A percentile compares a stretch with the other conserved stretches of the same genome.
Evolutionary conservation across 2,797 vertebrate genomes (phyloP).

Genomic region (Sebastes steindachneri): DNA sequence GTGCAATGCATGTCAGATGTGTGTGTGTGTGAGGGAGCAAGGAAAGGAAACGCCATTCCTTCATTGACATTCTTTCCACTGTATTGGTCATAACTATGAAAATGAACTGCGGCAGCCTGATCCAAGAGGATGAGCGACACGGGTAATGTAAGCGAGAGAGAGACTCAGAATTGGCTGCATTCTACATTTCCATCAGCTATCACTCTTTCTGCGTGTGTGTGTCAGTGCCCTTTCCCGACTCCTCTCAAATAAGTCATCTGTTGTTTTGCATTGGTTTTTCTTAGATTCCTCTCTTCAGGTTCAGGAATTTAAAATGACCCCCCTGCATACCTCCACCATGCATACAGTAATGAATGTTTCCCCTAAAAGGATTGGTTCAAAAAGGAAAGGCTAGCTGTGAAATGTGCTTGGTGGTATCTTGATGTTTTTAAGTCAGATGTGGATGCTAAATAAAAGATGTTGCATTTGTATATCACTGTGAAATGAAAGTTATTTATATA

Average conservation of each 20-base stretch:
- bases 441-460: not conserved
- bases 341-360: slow-evolving; percentile 31
- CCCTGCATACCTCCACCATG: slow-evolving; percentile 33
- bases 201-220: not conserved
- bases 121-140: not conserved
- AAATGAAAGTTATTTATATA: not conserved
- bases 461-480: not conserved
- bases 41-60: not conserved
- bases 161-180: not conserved
- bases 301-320: slow-evolving; percentile 33
- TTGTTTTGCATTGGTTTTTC: slow-evolving; percentile 44
- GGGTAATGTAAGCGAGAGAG: not conserved
- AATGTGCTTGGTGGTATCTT: not conserved
- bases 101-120: slow-evolving; percentile 20
- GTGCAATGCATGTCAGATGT: not conserved
- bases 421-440: not conserved
- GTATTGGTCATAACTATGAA: slow-evolving; percentile 34
- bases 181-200: slow-evolving; percentile 1
- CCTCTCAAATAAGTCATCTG: slow-evolving; percentile 44
- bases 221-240: slow-evolving; percentile 23
- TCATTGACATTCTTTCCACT: slow-evolving; percentile 52
- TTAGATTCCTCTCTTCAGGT: slow-evolving; percentile 27
- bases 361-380: slow-evolving; percentile 65
- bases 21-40: not conserved
- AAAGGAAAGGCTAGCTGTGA: slow-evolving; percentile 20